These are phyloP conservation scores for Drosophila glabriapex DNA, from an alignment of 2,888 invertebrate genomes.

Conservation along the genomic window DNA sequence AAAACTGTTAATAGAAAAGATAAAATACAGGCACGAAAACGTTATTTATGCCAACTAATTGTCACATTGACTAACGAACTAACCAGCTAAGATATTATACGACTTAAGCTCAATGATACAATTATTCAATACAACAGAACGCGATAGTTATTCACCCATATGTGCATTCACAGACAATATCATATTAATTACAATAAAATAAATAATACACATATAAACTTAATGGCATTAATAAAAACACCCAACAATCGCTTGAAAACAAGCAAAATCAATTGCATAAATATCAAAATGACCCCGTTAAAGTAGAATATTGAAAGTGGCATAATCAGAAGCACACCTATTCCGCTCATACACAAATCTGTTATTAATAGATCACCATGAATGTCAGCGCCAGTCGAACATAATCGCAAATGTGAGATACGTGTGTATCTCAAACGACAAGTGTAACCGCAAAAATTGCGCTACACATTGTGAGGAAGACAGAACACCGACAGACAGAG, in stretches of 20 bases:
- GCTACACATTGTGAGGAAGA: conserved; percentile 15
- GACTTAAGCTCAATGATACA: background rate
- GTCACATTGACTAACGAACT: conserved; percentile 51
- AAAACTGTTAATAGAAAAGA: background rate
- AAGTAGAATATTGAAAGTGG: conserved; percentile 30
- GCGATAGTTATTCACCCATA: background rate
- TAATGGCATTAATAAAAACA: background rate
- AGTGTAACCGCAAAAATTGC: conserved; percentile 29
- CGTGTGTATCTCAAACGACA: conserved; percentile 17
- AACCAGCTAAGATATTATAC: background rate
- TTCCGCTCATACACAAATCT: background rate
- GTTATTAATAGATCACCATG: conserved; percentile 27
- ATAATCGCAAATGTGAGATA: conserved; percentile 23
- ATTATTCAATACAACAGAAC: background rate
- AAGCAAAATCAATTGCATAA: conserved; percentile 42
- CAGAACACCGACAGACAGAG: background rate
- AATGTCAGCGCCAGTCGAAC: conserved; percentile 27
- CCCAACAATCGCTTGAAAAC: background rate
- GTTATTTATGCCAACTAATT: conserved; percentile 65
- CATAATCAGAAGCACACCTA: conserved; percentile 20
- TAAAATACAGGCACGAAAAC: conserved; percentile 52
- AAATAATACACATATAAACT: background rate
- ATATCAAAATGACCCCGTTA: conserved; percentile 33
- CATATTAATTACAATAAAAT: background rate
- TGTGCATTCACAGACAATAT: background rate